Evolutionary conservation across 53 echinoderm and acorn worm genomes (phyloP), one percentile per base, ranked within the genome.

Genomic region (Luidia sarsii): DNA sequence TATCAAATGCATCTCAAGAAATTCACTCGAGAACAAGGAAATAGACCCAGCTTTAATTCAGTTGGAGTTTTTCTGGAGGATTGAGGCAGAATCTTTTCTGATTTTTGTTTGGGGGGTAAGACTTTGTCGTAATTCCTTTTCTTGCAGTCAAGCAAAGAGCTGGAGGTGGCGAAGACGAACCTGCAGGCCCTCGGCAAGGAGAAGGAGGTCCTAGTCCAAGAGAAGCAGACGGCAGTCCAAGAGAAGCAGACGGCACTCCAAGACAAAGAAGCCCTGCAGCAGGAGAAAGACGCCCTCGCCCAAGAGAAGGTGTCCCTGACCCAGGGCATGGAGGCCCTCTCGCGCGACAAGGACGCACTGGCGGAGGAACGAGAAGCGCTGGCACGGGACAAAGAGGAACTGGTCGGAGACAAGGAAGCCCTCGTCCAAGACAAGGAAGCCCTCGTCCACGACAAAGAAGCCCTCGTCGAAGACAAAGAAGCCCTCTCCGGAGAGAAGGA

Each of bases 171-270:
- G 28, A 80, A 67, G 56, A 35, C 80, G 39, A 79, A 86, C 33
- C 77, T 93, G 23, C 84, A 89, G 34, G 63, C 54, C 14, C 46
- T 75, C 10, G 84, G 27, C 51, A 62, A 65, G 61, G 89, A 93
- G 57, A 92, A 88, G 35, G 79, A 75, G 39, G 61, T 39, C 37
- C 38, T 86, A 10, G n/a, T 50, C 13, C 48, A 46, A 13, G 77
- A 77, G 62, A 77, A 60, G 32, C 60, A 77, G 30, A 19, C 48
- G 6, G 77, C 77, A 1, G 27, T 77, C 45, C 77, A 77, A 57
- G 77, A 77, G 7, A 77, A 60, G 18, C 82, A 87, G 29, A 45
- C 71, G 4, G 64, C 80, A 19, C 70, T 62, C 7, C 69, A 71
- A 14, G 87, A 87, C 48, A 80, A 68, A 9, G 71, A 23, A 1